A percentile compares a stretch with the other conserved stretches of the same genome.
These are phyloP conservation scores for Rhynchomys soricoides DNA, from an alignment of 2,113 vertebrate genomes.

Conservation along the genomic window DNA sequence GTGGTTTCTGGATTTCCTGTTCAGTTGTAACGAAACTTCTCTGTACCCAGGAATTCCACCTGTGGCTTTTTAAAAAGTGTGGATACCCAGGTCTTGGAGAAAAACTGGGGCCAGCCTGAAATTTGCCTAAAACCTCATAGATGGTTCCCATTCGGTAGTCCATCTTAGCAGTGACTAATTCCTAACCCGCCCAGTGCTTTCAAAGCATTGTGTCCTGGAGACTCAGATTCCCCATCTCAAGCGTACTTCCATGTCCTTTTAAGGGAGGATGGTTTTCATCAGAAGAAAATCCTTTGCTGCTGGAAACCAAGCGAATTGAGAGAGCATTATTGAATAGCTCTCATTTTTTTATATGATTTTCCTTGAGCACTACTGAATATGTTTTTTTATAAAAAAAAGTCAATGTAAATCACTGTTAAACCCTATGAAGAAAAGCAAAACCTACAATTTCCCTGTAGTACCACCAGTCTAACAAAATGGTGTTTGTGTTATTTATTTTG, in stretches of 20 bases:
- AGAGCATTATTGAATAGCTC: background rate
- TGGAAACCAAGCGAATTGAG: background rate
- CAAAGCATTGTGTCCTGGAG: background rate
- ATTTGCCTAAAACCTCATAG: background rate
- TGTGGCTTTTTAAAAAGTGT: background rate
- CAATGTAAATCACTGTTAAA: constrained; percentile 2
- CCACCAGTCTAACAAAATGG: background rate
- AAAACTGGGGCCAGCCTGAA: background rate
- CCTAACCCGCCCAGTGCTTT: background rate
- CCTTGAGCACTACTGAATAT: background rate
- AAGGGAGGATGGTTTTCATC: background rate
- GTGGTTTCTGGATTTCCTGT: background rate
- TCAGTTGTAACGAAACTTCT: background rate
- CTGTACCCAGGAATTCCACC: background rate
- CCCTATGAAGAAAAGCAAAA: background rate
- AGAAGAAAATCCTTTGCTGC: background rate
- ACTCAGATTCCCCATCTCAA: background rate
- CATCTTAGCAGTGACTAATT: background rate
- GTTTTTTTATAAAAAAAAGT: background rate
- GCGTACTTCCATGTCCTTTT: background rate
- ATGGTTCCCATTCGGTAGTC: background rate
- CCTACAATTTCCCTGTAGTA: background rate
- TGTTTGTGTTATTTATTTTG: background rate
- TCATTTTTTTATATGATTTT: background rate
- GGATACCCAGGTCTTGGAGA: background rate